Base-by-base conservation (phyloP, 1,140 invertebrate genomes). In the Heliconius nattereri region DNA sequence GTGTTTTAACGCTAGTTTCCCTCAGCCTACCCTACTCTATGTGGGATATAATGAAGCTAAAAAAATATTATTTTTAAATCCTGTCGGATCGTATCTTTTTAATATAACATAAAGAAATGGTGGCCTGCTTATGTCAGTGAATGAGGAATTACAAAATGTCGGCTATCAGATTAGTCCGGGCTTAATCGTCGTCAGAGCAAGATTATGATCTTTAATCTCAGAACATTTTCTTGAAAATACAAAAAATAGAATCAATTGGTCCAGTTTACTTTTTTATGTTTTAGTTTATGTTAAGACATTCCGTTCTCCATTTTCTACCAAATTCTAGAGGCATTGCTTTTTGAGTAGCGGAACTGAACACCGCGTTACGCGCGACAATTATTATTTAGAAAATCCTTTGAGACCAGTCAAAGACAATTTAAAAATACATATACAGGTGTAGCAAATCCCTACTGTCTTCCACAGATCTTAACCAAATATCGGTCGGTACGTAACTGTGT, bases 401-500 rank as follows among this genome's bases (percentile, higher is more conserved):
- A 57, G 1, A 57, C 7, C 54, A 8, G 54, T 23, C 29, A 66
- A 66, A 13, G 26, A 66, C 23, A 66, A 66, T 66, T 29, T 13
- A 66, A 66, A 66, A 29, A 66, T 52, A 52, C 19, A 45, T 45
- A 52, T 52, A 52, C 1, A 29, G 11, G 29, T 29, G 19, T 66
- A 66, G 26, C 60, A 66, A 29, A 66, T 66, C 26, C 26, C 23
- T 3, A 66, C 60, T 29, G 60, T 66, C 60, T 66, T 29, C 26
- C 9, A 66, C 60, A 66, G 60, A 26, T 29, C 60, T 66, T 29
- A 66, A 66, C 37, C 37, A 71, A 23, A 75, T 54, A 40, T 54
- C 60, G 37, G n/a, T 74, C 80, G 52, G 29, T 35, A 76, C 73
- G 78, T 80, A 81, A 78, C 84, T 80, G 73, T 79, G 80, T 71